These are phyloP conservation scores for Todiramphus chloris DNA, from an alignment of 2,113 vertebrate genomes.

Conservation along the genomic window DNA sequence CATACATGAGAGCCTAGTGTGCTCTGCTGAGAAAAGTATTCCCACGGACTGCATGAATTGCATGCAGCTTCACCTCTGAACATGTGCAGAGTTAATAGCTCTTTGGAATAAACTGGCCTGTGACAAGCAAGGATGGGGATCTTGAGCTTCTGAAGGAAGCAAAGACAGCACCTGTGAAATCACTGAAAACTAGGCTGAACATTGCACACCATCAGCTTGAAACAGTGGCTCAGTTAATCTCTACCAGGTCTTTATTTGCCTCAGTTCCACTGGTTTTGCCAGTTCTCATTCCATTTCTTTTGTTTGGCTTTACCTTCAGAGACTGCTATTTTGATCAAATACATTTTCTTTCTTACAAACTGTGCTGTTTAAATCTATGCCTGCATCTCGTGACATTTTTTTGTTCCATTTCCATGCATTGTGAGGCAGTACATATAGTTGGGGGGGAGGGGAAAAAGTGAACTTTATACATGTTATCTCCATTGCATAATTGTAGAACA, in stretches of 20 bases:
- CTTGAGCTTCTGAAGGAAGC: neutral
- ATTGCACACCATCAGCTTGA: accelerated
- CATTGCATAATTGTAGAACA: neutral
- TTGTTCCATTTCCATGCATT: neutral
- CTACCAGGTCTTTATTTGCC: neutral
- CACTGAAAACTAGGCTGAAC: neutral
- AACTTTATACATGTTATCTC: neutral
- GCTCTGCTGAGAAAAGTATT: neutral
- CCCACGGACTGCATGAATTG: neutral
- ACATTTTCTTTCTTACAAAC: neutral
- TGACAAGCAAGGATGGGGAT: neutral
- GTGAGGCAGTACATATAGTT: neutral
- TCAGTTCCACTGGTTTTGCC: neutral
- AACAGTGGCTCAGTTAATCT: neutral
- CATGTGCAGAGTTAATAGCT: neutral
- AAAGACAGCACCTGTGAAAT: neutral
- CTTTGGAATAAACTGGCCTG: neutral
- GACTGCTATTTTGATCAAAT: neutral
- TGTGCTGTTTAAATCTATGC: neutral
- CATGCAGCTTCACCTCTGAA: neutral
- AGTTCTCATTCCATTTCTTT: neutral
- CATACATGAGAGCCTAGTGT: neutral
- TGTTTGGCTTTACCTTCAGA: neutral
- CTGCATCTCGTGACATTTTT: neutral
- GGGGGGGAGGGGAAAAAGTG: neutral